Base-by-base conservation (phyloP, 2,797 vertebrate species). In the Microchirus variegatus region DNA sequence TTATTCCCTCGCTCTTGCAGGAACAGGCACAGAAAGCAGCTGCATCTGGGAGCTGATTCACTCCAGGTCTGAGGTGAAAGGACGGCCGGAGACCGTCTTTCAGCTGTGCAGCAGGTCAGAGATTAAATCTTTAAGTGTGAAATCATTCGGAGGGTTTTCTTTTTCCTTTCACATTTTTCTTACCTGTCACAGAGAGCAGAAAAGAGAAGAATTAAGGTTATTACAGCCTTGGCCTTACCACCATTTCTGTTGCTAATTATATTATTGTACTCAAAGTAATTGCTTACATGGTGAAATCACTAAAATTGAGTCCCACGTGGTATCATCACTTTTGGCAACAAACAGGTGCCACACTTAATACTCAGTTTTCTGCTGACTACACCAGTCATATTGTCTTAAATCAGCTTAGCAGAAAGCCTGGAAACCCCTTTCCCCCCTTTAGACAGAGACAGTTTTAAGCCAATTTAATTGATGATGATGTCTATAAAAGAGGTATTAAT, bases 41-140 rank as follows among this genome's bases (percentile, higher is more conserved):
- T 96, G 95, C 67, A 90, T 96, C 56, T 99, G 98, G 97, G 97
- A 99, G 88, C 90, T 99, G 90, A 93, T 99, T 87, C 98, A 99
- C 82, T 97, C 94, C 0, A 95, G 93, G 85, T 99, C 97, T 53
- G 96, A 99, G 81, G 78, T 95, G 59, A 95, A 97, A 83, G 98
- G 98, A 43, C 93, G 98, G 60, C 98, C 98, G 0, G 96, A 99
- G 91, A 99, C 94, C 0, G 71, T 93, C 67, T 99, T 99, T 85
- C 97, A 99, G 82, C 77, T 99, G 80, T 96, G 95, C 42, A 98
- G 96, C 95, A 98, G 97, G 98, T 99, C 90, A 83, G 84, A 72
- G 46, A 68, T 44, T 43, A 49, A 56, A 31, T 54, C 4, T 45
- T 53, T 17, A 49, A 42, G 5, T 10, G 12, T 38, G 37, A 38